Evolutionary conservation across 1,140 invertebrate species (phyloP).

Genomic region (Mya arenaria): DNA sequence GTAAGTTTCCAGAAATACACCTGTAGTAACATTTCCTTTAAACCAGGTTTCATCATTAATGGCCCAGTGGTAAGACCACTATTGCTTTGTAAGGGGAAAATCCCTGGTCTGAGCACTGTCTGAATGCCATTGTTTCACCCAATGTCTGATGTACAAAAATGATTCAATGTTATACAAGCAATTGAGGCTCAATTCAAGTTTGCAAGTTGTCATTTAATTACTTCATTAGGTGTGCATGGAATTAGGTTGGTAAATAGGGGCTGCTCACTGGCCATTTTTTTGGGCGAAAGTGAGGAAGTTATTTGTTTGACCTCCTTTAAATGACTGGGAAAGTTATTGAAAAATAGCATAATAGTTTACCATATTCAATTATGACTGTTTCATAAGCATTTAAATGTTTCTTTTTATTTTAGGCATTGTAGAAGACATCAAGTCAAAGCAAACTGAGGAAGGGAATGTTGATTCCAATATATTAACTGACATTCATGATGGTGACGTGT

Average conservation of each 20-base stretch:
- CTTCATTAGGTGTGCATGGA: too few relatives aligned
- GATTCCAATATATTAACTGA: constrained; percentile 10
- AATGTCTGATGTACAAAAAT: neutral
- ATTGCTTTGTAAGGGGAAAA: neutral
- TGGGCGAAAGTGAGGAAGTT: too few relatives aligned
- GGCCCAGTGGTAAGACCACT: neutral
- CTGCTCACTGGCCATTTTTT: too few relatives aligned
- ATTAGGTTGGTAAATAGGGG: too few relatives aligned
- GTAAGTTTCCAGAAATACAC: neutral
- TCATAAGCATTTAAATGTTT: neutral
- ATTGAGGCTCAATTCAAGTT: neutral
- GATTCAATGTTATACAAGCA: neutral
- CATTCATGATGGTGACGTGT: neutral
- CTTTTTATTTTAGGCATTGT: neutral
- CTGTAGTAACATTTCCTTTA: neutral
- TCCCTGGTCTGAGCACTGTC: neutral
- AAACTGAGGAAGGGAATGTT: neutral
- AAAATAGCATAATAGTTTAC: too few relatives aligned
- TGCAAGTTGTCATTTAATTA: too few relatives aligned
- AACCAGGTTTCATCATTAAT: neutral
- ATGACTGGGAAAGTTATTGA: too few relatives aligned
- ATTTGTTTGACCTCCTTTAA: too few relatives aligned
- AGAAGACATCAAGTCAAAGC: neutral
- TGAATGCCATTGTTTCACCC: neutral
- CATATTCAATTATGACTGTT: neutral